Conservation (phyloP, 2,888 invertebrate genomes). For the Arenicola marina region DNA sequence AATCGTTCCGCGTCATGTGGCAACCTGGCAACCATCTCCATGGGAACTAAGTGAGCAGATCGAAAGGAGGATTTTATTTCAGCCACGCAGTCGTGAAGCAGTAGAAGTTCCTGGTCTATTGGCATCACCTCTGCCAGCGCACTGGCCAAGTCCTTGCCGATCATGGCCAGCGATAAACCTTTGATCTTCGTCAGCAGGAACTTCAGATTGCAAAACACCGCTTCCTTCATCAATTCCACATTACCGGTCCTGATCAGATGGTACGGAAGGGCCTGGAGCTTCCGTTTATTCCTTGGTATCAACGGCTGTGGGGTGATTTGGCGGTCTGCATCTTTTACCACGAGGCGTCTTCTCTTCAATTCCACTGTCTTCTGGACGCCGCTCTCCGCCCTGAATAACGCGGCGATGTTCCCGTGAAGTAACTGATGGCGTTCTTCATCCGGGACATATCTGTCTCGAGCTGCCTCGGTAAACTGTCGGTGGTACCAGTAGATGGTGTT, state of each 20-base stretch:
- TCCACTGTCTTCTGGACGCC: constrained; percentile 31
- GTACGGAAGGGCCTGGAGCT: constrained; percentile 18
- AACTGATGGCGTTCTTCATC: constrained; percentile 31
- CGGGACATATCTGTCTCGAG: constrained; percentile 38
- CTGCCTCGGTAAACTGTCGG: constrained; percentile 52
- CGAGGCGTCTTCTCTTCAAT: constrained; percentile 41
- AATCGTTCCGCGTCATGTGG: background rate
- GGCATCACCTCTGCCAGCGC: background rate
- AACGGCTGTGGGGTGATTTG: constrained; percentile 44
- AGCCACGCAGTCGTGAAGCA: no score
- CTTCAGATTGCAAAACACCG: constrained; percentile 18
- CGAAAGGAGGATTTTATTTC: no score
- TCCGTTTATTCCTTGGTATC: constrained; percentile 10
- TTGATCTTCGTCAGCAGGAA: constrained; percentile 20
- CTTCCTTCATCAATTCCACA: constrained; percentile 8
- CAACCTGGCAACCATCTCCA: constrained; percentile 8
- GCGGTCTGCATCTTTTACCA: constrained; percentile 47
- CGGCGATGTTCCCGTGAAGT: constrained; percentile 38
- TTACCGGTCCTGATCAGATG: constrained; percentile 12
- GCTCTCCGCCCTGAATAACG: constrained; percentile 11
- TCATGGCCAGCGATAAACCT: background rate
- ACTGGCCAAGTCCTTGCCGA: constrained; percentile 1
- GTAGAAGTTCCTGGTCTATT: no score
- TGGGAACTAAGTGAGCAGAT: background rate
- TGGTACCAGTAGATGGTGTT: constrained; percentile 55